Conservation (phyloP, 1,140 invertebrate genomes). For the Chironomus tepperi region DNA sequence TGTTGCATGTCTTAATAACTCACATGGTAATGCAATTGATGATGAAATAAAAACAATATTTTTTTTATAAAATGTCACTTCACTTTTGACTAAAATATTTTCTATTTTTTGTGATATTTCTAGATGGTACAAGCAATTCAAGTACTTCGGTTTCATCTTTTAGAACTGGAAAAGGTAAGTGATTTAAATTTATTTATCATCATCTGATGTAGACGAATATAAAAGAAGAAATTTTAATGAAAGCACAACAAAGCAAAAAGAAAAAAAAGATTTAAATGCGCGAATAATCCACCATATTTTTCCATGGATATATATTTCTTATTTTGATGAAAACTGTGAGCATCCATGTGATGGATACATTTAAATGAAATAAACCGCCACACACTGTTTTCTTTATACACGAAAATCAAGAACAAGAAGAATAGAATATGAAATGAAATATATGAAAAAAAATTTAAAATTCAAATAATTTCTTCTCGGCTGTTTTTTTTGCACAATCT, state of each 20-base stretch:
- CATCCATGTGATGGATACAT: slow-evolving; percentile 4
- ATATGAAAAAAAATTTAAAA: background rate
- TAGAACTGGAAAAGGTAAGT: slow-evolving; percentile 99
- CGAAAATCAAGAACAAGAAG: background rate
- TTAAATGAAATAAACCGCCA: slow-evolving; percentile 8
- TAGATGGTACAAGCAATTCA: slow-evolving; percentile 99
- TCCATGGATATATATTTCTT: background rate
- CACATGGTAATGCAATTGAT: background rate
- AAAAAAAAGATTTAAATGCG: slow-evolving; percentile 21
- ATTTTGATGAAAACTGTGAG: slow-evolving; percentile 12
- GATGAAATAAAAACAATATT: background rate
- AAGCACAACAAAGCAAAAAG: background rate
- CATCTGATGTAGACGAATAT: too few relatives aligned
- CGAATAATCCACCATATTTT: slow-evolving; percentile 22
- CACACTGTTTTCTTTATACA: background rate
- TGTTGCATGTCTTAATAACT: background rate
- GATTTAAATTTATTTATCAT: slow-evolving; percentile 24
- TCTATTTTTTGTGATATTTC: slow-evolving; percentile 50
- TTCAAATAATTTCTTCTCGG: slow-evolving; percentile 10
- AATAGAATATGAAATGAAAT: background rate
- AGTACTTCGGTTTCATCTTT: slow-evolving; percentile 99
- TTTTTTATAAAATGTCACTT: background rate
- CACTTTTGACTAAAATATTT: slow-evolving; percentile 26
- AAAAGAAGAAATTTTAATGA: too few relatives aligned
- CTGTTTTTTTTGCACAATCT: slow-evolving; percentile 5